Conservation (phyloP, 2,113 vertebrate species). For the Vicugna pacos region DNA sequence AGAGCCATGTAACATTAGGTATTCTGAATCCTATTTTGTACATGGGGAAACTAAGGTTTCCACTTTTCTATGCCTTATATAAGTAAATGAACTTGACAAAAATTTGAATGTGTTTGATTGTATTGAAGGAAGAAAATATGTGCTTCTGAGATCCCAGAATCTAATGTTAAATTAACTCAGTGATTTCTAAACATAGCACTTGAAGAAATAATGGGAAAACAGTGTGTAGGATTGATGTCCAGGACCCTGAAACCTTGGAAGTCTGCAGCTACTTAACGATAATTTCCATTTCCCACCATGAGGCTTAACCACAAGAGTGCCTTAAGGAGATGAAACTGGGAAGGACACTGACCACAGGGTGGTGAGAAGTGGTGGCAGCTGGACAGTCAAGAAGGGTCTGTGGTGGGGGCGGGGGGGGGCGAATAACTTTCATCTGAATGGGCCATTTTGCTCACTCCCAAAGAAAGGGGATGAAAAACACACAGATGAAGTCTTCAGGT, state of each 20-base stretch:
- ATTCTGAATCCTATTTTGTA: background rate
- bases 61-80: background rate
- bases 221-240: background rate
- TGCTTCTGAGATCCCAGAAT: background rate
- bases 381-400: background rate
- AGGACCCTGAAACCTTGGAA: background rate
- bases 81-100: background rate
- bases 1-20: background rate
- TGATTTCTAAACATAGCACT: background rate
- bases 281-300: constrained; percentile 8
- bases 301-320: background rate
- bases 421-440: background rate
- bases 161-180: background rate
- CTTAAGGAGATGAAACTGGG: background rate
- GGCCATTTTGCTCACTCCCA: background rate
- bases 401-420: background rate
- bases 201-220: background rate
- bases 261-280: constrained; percentile 4
- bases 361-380: background rate
- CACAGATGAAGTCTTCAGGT: background rate
- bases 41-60: background rate
- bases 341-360: background rate
- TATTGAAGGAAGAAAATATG: background rate
- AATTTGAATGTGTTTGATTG: background rate
- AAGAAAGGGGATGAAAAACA: background rate